These are phyloP conservation scores for Cephus spinipes DNA, from an alignment of 2,888 invertebrate genomes.

Conservation along the genomic window DNA sequence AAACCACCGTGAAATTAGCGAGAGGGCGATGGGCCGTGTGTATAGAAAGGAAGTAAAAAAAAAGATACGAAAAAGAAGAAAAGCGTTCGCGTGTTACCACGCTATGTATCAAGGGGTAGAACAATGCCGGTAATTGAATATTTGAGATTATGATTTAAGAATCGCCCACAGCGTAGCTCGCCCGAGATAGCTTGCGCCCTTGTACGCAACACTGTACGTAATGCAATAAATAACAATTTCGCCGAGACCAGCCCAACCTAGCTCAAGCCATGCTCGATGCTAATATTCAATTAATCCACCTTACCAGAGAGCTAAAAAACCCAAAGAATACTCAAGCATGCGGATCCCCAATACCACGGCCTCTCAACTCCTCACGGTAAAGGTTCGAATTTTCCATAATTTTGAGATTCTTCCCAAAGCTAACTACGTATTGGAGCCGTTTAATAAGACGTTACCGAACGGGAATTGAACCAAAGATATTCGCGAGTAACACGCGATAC, in stretches of 20 bases:
- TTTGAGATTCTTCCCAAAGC: background rate
- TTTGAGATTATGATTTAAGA: slow-evolving; percentile 53
- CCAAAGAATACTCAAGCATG: background rate
- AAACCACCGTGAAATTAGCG: slow-evolving; percentile 51
- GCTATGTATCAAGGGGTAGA: slow-evolving; percentile 47
- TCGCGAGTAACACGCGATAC: background rate
- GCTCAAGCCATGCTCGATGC: background rate
- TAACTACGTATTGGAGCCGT: background rate
- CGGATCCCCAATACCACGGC: background rate
- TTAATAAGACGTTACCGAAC: background rate
- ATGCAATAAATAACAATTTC: slow-evolving; percentile 9
- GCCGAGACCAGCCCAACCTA: background rate
- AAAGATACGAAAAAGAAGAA: background rate
- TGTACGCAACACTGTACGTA: background rate
- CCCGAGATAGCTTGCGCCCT: background rate
- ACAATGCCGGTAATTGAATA: slow-evolving; percentile 54
- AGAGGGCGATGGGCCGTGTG: slow-evolving; percentile 23
- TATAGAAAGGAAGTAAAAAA: background rate
- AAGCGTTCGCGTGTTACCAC: slow-evolving; percentile 31
- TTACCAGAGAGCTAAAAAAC: background rate
- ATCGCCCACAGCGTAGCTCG: slow-evolving; percentile 35
- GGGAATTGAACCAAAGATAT: background rate
- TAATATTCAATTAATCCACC: background rate
- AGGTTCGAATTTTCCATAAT: background rate
- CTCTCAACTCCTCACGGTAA: background rate